phyloP scores from a whole-genome alignment of 2,888 invertebrate species.

The Mechanitis mazaeus region DNA sequence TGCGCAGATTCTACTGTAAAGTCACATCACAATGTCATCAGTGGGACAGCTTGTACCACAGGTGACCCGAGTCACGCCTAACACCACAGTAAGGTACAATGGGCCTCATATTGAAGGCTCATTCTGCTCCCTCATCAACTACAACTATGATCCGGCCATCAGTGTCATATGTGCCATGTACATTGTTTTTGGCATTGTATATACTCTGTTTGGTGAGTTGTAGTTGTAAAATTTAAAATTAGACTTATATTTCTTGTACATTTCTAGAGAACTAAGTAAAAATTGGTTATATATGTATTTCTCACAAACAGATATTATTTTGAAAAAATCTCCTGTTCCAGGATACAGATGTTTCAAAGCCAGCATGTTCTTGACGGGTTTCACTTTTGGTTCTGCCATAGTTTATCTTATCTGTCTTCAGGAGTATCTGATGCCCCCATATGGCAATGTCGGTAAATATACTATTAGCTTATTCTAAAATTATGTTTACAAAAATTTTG shows the following conservation, averaged over 20 bases:
- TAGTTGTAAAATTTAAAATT: background rate
- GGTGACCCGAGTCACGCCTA: constrained; percentile 66
- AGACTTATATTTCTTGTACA: too few relatives aligned
- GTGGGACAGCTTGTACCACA: constrained; percentile 76
- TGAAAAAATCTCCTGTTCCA: constrained; percentile 46
- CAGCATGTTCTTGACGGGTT: constrained; percentile 91
- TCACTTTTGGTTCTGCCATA: constrained; percentile 88
- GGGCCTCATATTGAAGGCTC: constrained; percentile 69
- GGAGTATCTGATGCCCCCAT: constrained; percentile 85
- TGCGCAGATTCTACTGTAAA: background rate
- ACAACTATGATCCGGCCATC: constrained; percentile 80
- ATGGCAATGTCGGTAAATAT: constrained; percentile 82
- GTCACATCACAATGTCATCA: constrained; percentile 53
- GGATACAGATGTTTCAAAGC: constrained; percentile 93
- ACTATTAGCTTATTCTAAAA: background rate
- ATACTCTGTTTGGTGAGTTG: constrained; percentile 87
- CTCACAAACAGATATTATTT: background rate
- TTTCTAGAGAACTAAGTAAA: too few relatives aligned
- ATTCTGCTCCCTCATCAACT: constrained; percentile 73
- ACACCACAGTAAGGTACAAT: constrained; percentile 55
- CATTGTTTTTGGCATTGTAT: constrained; percentile 88
- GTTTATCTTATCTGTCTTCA: constrained; percentile 89
- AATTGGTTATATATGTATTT: too few relatives aligned
- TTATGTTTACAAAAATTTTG: too few relatives aligned
- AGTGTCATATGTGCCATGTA: constrained; percentile 83